Evolutionary conservation across 35 echinoderm and acorn worm genomes (phyloP), one percentile per base, ranked within the genome.

Genomic region (Stichopus chloronotus): DNA sequence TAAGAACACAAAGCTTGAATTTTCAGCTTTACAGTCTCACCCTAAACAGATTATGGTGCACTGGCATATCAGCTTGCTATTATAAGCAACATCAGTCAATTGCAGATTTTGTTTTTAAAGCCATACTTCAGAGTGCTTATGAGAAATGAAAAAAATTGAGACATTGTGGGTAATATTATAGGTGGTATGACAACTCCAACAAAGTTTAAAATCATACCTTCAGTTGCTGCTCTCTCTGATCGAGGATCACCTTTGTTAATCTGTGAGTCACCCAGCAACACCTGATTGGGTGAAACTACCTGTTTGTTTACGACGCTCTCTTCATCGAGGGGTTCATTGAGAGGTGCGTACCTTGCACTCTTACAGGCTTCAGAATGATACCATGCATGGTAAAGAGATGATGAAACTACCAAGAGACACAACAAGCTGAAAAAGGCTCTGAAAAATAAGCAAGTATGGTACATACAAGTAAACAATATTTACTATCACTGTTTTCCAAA

Each of bases 331-430:
- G 69, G 82, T 78, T 78, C 76, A 78, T 17, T 12, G 7, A 21
- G 76, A 22, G 10, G 82, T 22, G 55, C 5, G 58, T 85, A 58
- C 10, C 3, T 53, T 58, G 52, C 55, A 7, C 24, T 85, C 13
- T 58, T 56, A 12, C 82, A 85, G 11, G 82, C 82, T 20, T 53
- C n/a, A 21, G 82, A 85, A 56, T 85, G 82, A 85, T 85, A 85
- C 82, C 82, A 85, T 53, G 82, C 82, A 59, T 85, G 82, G 55
- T 85, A 85, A 14, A 85, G 82, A 85, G 82, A 85, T 85, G 82
- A 58, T 85, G 17, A 8, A 85, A 85, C 52, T 56, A 85, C 55
- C 17, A 85, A 59, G 82, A 25, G 55, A 85, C 56, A 85, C 82
- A 85, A 58, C 30, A 85, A 7, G 16, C 82, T 58, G 24, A 85